Percentiles rank a stretch among this genome's conserved stretches.
phyloP scores from a whole-genome alignment of 30 jellyfish, hydroid and myxozoan genomes.

The Rhopilema esculentum region DNA sequence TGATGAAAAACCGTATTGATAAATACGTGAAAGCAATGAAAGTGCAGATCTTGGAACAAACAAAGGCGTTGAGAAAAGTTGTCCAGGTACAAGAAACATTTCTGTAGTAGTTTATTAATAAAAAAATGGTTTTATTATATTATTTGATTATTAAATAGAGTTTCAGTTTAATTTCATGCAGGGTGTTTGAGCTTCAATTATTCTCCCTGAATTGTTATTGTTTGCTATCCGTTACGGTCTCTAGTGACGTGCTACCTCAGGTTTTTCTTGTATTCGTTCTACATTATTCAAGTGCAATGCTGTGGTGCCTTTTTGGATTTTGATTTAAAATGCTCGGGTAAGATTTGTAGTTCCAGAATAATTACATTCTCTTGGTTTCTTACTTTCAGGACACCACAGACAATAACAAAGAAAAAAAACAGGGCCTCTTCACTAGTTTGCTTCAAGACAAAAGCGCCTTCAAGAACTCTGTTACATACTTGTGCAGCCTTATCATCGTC shows the following conservation, averaged over 20 bases:
- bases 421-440: neutral
- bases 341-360: neutral
- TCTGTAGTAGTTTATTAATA: too few species aligned
- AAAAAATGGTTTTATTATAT: too few species aligned
- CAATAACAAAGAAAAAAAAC: neutral
- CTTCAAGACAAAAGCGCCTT: neutral
- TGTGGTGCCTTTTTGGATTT: too few species aligned
- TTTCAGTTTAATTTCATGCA: too few species aligned
- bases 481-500: neutral
- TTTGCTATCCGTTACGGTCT: too few species aligned
- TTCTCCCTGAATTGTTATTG: too few species aligned
- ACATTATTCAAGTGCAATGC: too few species aligned
- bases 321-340: too few species aligned
- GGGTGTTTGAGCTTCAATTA: too few species aligned
- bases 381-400: neutral
- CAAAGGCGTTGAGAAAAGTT: neutral
- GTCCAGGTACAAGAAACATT: neutral
- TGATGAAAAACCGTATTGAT: constrained; percentile 44
- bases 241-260: too few species aligned
- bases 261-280: too few species aligned
- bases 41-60: constrained; percentile 3
- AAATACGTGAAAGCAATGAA: constrained; percentile 32
- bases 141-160: too few species aligned
- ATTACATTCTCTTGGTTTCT: neutral
- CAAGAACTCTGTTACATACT: neutral